These are phyloP conservation scores for Listronotus bonariensis DNA, from an alignment of 1,140 invertebrate genomes.

Conservation along the genomic window DNA sequence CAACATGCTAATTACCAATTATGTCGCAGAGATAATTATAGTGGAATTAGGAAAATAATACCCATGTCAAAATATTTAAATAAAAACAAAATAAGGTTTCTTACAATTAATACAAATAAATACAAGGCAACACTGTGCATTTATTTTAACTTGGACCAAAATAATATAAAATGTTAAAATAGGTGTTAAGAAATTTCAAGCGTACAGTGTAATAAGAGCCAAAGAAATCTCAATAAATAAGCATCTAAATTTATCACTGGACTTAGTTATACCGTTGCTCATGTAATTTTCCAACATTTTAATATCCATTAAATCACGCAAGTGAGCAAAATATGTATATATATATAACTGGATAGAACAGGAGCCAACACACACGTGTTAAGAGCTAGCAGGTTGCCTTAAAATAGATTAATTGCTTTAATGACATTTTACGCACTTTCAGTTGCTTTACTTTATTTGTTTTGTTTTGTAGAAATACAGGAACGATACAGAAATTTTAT, in stretches of 20 bases:
- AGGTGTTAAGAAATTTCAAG: no score
- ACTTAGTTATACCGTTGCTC: conserved; percentile 16
- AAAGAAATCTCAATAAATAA: conserved; percentile 19
- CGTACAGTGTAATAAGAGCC: neutral
- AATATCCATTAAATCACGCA: conserved; percentile 32
- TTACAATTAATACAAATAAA: no score
- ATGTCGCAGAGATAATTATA: no score
- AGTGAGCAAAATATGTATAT: conserved; percentile 27
- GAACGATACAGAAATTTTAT: no score
- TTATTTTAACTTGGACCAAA: no score
- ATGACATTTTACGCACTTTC: conserved; percentile 26
- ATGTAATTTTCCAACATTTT: conserved; percentile 34
- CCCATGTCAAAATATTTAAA: no score
- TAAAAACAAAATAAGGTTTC: no score
- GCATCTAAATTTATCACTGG: conserved; percentile 25
- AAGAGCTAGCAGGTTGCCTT: conserved; percentile 35
- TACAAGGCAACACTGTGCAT: no score
- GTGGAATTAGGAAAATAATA: no score
- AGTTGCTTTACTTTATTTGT: conserved; percentile 22
- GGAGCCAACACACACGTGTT: conserved; percentile 29
- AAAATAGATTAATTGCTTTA: conserved; percentile 35
- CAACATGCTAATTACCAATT: no score
- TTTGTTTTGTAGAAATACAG: conserved; percentile 21
- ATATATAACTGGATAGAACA: conserved; percentile 33
- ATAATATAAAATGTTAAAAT: no score